Evolutionary conservation across 2,797 vertebrate species (phyloP), one percentile per base, ranked within the genome.

Genomic region (Coendou prehensilis): DNA sequence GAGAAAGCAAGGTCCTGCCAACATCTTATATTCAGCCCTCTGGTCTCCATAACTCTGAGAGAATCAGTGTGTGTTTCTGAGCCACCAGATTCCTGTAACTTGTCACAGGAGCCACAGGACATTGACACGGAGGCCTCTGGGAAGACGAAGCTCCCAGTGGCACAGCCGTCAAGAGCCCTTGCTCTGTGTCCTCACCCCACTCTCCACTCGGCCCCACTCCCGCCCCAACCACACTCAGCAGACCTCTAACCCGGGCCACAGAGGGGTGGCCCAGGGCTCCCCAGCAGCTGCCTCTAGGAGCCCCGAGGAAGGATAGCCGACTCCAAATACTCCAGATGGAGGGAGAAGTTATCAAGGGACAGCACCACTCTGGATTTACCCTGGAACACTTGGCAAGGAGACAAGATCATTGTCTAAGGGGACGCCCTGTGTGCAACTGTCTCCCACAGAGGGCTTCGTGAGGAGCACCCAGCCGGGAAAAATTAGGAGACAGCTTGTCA

Each of bases 161-260:
- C 23, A 2, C 2, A 30, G 15, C 9, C 6, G 26, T 30, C 4
- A 9, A 11, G 37, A 41, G 41, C 14, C 47, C 47, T 33, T 50
- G n/a, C 11, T 4, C 1, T 1, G 23, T 0, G 45, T 47, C 9
- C n/a, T 15, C 33, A 9, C 75, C 10, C 2, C 0, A 1, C 54
- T n/a, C 67, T 7, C 26, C 9, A 20, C 81, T 41, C 22, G 1
- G 83, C 81, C 23, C 5, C 0, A 1, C 59, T 28, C 57, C 6
- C 26, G 1, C 26, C 89, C 50, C 56, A 52, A 2, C 22, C 41
- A n/a, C 79, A 23, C 45, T 41, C 54, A 56, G 64, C 23, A 26
- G 54, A 45, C 9, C 5, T 83, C 15, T n/a, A 54, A 54, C 78
- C 76, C 10, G 33, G 26, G 28, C 50, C 2, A 14, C 0, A 0